These are phyloP conservation scores for Poecilia wingei DNA, from an alignment of 2,797 vertebrate species.

Conservation along the genomic window DNA sequence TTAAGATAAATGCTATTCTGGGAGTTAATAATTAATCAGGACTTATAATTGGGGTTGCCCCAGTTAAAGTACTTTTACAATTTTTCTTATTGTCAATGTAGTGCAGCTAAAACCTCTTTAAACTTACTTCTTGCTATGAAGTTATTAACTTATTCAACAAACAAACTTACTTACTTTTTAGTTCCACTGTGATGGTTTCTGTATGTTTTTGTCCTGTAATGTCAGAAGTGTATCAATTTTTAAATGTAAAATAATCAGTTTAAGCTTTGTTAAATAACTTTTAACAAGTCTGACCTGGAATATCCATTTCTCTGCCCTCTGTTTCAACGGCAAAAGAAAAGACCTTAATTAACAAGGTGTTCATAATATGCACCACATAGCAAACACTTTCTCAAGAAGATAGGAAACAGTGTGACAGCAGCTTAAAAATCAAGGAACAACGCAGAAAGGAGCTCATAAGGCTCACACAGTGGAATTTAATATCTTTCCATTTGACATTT, in stretches of 20 bases:
- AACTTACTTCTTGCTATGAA: not conserved
- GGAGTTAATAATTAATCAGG: not conserved
- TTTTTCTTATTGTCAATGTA: not conserved
- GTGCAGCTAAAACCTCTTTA: not conserved
- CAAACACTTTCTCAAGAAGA: not conserved
- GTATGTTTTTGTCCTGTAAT: not conserved
- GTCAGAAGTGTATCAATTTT: not conserved
- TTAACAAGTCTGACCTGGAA: not conserved
- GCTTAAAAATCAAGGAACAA: not conserved
- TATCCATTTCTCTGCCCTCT: not conserved
- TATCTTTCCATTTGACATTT: slow-evolving; percentile 9
- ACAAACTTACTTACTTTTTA: not conserved
- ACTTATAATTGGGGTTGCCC: not conserved
- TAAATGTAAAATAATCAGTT: not conserved
- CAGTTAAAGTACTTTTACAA: not conserved
- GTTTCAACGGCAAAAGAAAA: not conserved
- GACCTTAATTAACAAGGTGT: not conserved
- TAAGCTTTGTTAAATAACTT: not conserved
- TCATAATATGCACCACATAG: not conserved
- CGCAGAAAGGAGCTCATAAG: slow-evolving; percentile 1
- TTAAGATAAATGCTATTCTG: slow-evolving; percentile 29
- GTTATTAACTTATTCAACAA: not conserved
- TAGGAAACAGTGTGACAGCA: not conserved
- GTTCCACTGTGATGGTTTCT: not conserved
- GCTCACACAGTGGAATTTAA: slow-evolving; percentile 5